phyloP scores from a whole-genome alignment of 1,140 invertebrate genomes.

The Galleria mellonella region DNA sequence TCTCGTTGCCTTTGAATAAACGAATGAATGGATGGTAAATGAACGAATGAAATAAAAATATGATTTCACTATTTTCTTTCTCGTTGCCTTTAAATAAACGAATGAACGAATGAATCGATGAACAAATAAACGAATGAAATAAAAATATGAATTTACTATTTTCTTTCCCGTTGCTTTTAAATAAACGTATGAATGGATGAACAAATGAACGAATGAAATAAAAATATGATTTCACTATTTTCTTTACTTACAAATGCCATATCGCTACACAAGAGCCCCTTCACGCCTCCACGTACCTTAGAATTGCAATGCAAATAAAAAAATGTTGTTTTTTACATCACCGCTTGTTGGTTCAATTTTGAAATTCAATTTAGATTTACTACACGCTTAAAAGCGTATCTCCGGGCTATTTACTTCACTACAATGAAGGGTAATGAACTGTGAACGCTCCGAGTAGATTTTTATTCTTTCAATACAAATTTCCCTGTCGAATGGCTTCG shows the following conservation, averaged over 20 bases:
- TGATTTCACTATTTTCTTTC: too few relatives aligned
- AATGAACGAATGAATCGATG: too few relatives aligned
- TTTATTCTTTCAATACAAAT: not conserved
- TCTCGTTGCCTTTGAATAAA: too few relatives aligned
- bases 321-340: slow-evolving; percentile 14
- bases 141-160: too few relatives aligned
- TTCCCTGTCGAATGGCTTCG: not conserved
- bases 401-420: not conserved
- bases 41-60: too few relatives aligned
- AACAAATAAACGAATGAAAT: too few relatives aligned
- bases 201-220: too few relatives aligned
- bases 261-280: not conserved
- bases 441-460: not conserved
- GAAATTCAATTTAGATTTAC: slow-evolving; percentile 26
- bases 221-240: too few relatives aligned
- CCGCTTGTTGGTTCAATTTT: slow-evolving; percentile 25
- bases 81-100: too few relatives aligned
- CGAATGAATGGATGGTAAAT: too few relatives aligned
- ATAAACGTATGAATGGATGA: too few relatives aligned
- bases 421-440: not conserved
- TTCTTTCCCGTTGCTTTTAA: too few relatives aligned
- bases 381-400: slow-evolving; percentile 6
- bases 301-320: slow-evolving; percentile 17
- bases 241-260: not conserved
- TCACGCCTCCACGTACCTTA: not conserved